phyloP scores from a whole-genome alignment of 1,140 invertebrate genomes.

The Rhysida immarginata region DNA sequence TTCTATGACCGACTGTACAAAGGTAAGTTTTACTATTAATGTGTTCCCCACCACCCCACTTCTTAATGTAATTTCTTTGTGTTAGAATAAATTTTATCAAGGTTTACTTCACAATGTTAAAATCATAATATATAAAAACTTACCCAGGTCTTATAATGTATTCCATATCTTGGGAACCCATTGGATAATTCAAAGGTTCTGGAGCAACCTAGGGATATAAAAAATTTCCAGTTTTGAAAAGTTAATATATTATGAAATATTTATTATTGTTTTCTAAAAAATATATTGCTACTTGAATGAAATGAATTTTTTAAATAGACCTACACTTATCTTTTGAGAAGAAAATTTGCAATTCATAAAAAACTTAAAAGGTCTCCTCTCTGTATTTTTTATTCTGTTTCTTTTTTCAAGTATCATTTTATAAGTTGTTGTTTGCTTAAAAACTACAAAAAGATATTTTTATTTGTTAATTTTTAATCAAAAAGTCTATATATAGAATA shows the following conservation, averaged over 20 bases:
- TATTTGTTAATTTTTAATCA: no score
- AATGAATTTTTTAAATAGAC: not conserved
- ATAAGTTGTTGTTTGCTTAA: not conserved
- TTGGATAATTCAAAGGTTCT: not conserved
- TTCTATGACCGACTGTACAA: no score
- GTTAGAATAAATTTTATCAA: no score
- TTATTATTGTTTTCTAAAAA: not conserved
- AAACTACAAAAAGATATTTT: slow-evolving; percentile 2
- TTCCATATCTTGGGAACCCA: not conserved
- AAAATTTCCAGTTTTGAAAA: not conserved
- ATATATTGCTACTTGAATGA: not conserved
- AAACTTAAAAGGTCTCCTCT: not conserved
- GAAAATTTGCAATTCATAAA: not conserved
- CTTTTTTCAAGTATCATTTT: not conserved
- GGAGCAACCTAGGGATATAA: not conserved
- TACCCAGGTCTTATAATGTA: not conserved
- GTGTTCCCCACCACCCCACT: no score
- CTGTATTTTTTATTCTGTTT: not conserved
- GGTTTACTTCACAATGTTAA: no score
- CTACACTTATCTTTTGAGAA: not conserved
- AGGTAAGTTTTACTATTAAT: no score
- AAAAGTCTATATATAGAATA: no score
- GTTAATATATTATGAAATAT: not conserved
- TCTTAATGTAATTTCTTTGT: no score
- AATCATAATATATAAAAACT: not conserved